A percentile compares a stretch with the other conserved stretches of the same genome.
These are phyloP conservation scores for Epinephelus lanceolatus DNA, from an alignment of 2,113 vertebrate genomes.

Conservation along the genomic window DNA sequence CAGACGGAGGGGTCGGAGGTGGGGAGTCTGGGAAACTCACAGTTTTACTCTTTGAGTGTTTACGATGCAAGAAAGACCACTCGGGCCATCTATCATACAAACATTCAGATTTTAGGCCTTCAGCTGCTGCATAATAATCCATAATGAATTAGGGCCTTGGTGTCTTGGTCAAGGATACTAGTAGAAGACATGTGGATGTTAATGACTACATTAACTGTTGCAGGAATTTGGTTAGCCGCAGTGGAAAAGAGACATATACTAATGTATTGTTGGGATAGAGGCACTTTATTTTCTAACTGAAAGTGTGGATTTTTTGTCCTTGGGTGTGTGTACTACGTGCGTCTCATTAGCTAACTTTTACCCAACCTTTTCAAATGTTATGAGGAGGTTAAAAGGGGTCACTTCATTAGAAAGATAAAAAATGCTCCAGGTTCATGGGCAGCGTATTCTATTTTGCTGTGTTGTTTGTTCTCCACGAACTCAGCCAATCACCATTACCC, in stretches of 20 bases:
- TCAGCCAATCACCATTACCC: constrained; percentile 62
- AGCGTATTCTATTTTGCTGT: constrained; percentile 39
- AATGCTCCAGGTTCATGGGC: constrained; percentile 30
- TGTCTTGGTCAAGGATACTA: constrained; percentile 31
- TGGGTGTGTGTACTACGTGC: constrained; percentile 2
- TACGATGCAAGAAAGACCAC: constrained; percentile 2
- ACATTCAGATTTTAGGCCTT: constrained; percentile 30
- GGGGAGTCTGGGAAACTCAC: constrained; percentile 59
- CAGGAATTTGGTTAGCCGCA: neutral
- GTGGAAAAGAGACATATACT: neutral
- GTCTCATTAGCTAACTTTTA: constrained; percentile 51
- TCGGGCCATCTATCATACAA: constrained; percentile 24
- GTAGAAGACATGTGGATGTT: constrained; percentile 12
- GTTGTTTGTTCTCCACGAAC: constrained; percentile 60
- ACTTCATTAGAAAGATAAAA: constrained; percentile 68
- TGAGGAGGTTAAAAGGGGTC: constrained; percentile 66
- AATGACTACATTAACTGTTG: constrained; percentile 6
- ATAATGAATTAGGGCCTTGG: constrained; percentile 8
- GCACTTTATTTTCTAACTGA: constrained; percentile 1
- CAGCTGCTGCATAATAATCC: constrained; percentile 26
- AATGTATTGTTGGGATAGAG: constrained; percentile 5
- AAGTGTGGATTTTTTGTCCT: constrained; percentile 29
- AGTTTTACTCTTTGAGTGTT: constrained; percentile 56
- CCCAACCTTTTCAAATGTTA: constrained; percentile 48
- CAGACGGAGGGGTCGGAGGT: constrained; percentile 56